Base-by-base conservation (phyloP, 2,113 vertebrate species). In the Callipepla squamata region DNA sequence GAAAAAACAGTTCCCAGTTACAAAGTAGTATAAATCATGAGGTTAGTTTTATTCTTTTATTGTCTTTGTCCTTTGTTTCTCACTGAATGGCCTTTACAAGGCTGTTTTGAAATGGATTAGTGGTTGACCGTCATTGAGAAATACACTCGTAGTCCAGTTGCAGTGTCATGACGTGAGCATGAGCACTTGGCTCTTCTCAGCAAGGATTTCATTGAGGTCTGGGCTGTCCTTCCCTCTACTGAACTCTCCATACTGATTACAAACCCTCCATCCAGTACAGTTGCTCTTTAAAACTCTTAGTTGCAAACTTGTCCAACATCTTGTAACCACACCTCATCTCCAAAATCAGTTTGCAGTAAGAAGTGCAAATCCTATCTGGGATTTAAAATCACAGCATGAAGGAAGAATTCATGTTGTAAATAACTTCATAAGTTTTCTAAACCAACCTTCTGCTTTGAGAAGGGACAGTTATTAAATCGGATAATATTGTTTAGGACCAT, bases 161-260 rank as follows among this genome's bases (percentile, higher is more conserved):
- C 25, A 61, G 25, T 30, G 47, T 40, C 44, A 45, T 34, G 30
- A 80, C 17, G 21, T 42, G 20, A 59, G 20, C 20, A 59, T 75
- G 21, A 12, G 51, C 30, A 1, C 0, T 13, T 70, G 3, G 22
- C 5, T 69, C 85, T 36, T 38, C n/a, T 47, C 47, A 57, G 15
- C 0, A 0, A 38, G 30, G 57, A 75, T 13, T 13, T 50, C 62
- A 75, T 11, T 1, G 1, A 65, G 6, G 7, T 75, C 48, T 92
- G 61, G 17, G 74, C 62, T 79, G 34, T 8, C 12, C 79, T 92
- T 48, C 45, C 14, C 15, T 69, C 6, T 11, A 50, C 36, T 30
- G 32, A 11, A 16, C 2, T 13, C 26, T 50, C 3, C 3, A 44
- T 8, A 38, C 17, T 19, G 13, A 17, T 8, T 48, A 25, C 14